Evolutionary conservation across 2,113 vertebrate genomes (phyloP), one percentile per base, ranked within the genome.

Genomic region (Caranx melampygus): DNA sequence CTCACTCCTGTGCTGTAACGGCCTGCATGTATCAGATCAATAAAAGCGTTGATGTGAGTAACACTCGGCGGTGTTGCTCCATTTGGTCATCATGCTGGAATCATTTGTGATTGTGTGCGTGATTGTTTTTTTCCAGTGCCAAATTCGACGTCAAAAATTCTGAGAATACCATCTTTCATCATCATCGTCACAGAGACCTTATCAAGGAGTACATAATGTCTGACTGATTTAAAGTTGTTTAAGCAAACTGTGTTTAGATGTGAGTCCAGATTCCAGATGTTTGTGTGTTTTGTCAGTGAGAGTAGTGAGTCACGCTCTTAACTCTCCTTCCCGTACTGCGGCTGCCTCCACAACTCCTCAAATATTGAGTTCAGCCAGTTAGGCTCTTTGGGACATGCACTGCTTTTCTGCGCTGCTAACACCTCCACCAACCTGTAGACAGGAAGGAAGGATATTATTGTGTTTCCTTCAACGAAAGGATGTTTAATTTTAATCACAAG

Each of bases 241-340:
- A 52, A 65, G 69, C 21, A 16, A 4, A 52, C 74, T 76, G 82
- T 75, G 86, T 89, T 84, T 78, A 75, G 49, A 76, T 21, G 20
- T 54, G 31, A 65, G 47, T 67, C 37, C 37, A 76, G 20, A 40
- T 35, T 79, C 72, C 60, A 83, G 66, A 81, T 86, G 69, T 89
- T 81, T 79, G 78, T 82, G 68, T 73, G 66, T 67, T 68, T 45
- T 55, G 59, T 86, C 59, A 65, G 74, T 6, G 45, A 71, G 49
- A 71, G 18, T n/a, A 0, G 35, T 89, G 61, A 87, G 72, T 88
- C 75, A 88, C 5, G 10, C 20, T 59, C 40, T 80, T 1, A 21
- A 54, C 82, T 61, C 57, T 51, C 8, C 3, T 84, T 75, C 72
- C 66, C 26, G 34, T 4, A 69, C 51, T 18, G 40, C 2, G 2